Conservation (phyloP, 2,113 vertebrate genomes). For the Perccottus glenii region DNA sequence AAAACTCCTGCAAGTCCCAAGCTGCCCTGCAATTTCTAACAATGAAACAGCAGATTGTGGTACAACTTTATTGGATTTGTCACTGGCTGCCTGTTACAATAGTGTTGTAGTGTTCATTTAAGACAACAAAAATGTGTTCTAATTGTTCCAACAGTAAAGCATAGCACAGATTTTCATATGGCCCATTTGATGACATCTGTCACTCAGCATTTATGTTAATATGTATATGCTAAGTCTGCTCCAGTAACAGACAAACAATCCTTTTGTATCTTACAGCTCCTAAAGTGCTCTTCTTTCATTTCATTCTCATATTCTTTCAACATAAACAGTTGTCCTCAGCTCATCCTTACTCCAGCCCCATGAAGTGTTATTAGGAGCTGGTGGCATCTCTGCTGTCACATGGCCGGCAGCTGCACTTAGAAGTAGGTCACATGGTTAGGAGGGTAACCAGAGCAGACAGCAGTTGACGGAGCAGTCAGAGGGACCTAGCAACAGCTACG, state of each 20-base stretch:
- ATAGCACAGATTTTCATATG: neutral
- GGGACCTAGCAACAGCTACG: conserved; percentile 2
- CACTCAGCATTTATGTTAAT: conserved; percentile 3
- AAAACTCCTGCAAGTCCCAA: conserved; percentile 16
- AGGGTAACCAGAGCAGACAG: conserved; percentile 54
- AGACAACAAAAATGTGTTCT: neutral
- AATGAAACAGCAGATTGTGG: neutral
- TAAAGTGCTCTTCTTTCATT: conserved; percentile 1
- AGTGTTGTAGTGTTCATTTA: neutral
- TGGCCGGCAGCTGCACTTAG: conserved; percentile 67
- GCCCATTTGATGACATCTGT: conserved; percentile 9
- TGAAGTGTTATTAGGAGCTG: conserved; percentile 49
- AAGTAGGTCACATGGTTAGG: conserved; percentile 68
- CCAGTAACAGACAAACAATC: neutral
- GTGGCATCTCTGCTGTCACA: conserved; percentile 67
- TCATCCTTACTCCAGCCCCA: conserved; percentile 42
- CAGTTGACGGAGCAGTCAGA: conserved; percentile 37
- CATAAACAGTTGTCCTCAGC: conserved; percentile 16
- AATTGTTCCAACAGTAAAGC: neutral
- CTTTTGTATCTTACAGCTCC: conserved; percentile 23
- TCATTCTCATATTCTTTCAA: conserved; percentile 8
- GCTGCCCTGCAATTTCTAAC: conserved; percentile 17
- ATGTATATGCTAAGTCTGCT: too few species aligned
- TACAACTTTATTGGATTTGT: neutral
- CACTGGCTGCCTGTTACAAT: neutral